Evolutionary conservation across 2,113 vertebrate species (phyloP).

Genomic region (Heterochromis multidens): DNA sequence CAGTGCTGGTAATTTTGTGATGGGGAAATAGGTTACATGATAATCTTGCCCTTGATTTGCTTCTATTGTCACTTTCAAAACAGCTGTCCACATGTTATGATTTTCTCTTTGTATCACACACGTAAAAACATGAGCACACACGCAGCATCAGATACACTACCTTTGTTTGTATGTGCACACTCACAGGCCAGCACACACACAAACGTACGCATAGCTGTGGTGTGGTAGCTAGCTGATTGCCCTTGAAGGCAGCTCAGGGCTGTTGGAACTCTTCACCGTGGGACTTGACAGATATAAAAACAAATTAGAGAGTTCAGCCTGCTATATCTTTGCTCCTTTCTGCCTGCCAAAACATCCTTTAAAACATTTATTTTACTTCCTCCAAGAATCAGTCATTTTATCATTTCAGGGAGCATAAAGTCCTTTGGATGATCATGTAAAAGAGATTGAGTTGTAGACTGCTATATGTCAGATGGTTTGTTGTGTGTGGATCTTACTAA

Average conservation of each 20-base stretch:
- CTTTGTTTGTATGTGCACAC: background rate
- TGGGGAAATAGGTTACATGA: background rate
- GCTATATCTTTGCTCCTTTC: background rate
- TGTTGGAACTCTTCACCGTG: constrained; percentile 23
- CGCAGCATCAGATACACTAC: background rate
- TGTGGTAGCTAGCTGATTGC: constrained; percentile 22
- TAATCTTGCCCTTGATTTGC: background rate
- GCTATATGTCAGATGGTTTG: background rate
- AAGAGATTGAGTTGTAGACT: background rate
- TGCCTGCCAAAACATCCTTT: background rate
- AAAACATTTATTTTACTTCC: background rate
- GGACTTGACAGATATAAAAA: constrained; percentile 28
- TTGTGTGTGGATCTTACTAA: background rate
- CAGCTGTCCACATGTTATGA: background rate
- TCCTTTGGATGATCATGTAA: background rate
- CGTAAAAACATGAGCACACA: background rate
- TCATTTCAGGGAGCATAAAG: background rate
- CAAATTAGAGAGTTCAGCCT: background rate
- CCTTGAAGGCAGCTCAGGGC: constrained; percentile 49
- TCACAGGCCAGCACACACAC: background rate
- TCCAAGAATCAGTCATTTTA: background rate
- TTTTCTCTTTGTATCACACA: background rate
- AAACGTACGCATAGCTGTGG: background rate
- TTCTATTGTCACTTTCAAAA: background rate
- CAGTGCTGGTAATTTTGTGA: background rate